phyloP scores from a whole-genome alignment of 2,888 invertebrate species.

The Volucella inanis region DNA sequence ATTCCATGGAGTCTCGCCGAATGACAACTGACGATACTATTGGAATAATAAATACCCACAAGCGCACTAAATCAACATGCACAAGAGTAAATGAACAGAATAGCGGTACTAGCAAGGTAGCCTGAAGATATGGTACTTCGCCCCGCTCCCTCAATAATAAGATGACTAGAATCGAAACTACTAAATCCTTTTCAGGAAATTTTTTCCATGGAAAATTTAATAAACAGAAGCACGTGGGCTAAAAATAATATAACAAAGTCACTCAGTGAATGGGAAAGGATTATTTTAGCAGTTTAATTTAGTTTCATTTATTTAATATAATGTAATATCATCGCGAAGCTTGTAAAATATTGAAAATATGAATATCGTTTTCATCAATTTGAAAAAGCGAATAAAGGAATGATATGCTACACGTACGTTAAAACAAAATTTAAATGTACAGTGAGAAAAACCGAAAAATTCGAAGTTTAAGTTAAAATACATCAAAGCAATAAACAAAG shows the following conservation, averaged over 20 bases:
- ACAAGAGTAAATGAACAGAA: not conserved
- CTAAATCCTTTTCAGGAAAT: slow-evolving; percentile 17
- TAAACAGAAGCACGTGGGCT: slow-evolving; percentile 67
- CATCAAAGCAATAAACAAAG: too few relatives aligned
- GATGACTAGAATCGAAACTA: not conserved
- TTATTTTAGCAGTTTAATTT: not conserved
- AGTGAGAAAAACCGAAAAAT: too few relatives aligned
- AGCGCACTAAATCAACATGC: slow-evolving; percentile 41
- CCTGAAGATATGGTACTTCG: slow-evolving; percentile 20
- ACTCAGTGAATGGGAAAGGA: slow-evolving; percentile 29
- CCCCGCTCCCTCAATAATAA: too few relatives aligned
- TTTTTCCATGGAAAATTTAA: slow-evolving; percentile 57
- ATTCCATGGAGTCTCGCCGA: slow-evolving; percentile 25
- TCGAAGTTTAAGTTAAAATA: too few relatives aligned
- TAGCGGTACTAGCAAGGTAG: slow-evolving; percentile 17
- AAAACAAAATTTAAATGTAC: too few relatives aligned
- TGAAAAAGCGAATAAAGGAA: too few relatives aligned
- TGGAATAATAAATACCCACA: slow-evolving; percentile 45
- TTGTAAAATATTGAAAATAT: too few relatives aligned
- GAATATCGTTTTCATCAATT: too few relatives aligned
- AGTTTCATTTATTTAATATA: too few relatives aligned
- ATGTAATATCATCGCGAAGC: too few relatives aligned
- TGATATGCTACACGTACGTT: too few relatives aligned
- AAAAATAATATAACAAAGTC: slow-evolving; percentile 52
- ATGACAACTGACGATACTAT: slow-evolving; percentile 20